Evolutionary conservation across 2,113 vertebrate genomes (phyloP).

Genomic region (Chlorodrepanis virens): DNA sequence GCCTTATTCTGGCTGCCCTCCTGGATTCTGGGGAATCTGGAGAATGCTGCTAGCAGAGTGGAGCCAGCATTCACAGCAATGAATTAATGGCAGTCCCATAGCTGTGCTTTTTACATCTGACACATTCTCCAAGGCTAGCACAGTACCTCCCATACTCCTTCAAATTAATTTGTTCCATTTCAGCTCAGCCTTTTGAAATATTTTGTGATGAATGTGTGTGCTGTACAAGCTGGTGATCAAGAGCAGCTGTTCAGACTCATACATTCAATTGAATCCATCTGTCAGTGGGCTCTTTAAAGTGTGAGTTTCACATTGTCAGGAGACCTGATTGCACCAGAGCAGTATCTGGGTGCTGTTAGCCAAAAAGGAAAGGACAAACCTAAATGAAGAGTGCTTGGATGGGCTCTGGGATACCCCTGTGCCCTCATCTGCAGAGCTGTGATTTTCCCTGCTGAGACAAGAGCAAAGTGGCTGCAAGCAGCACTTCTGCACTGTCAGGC

Average conservation of each 20-base stretch:
- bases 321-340: background rate
- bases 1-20: background rate
- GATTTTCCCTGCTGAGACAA: background rate
- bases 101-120: background rate
- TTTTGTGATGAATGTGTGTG: conserved; percentile 14
- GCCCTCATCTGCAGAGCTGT: background rate
- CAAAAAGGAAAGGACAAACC: background rate
- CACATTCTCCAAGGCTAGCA: background rate
- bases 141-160: background rate
- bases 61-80: background rate
- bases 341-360: background rate
- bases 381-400: background rate
- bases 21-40: background rate
- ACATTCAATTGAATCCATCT: conserved; percentile 39
- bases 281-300: background rate
- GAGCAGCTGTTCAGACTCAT: conserved; percentile 45
- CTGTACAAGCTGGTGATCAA: conserved; percentile 18
- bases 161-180: conserved; percentile 39
- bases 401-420: background rate
- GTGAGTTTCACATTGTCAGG: background rate
- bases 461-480: background rate
- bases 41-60: background rate
- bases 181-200: conserved; percentile 27
- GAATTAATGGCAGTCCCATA: background rate
- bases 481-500: background rate